Conservation (phyloP, 2,888 invertebrate species). For the Melipona beecheii region DNA sequence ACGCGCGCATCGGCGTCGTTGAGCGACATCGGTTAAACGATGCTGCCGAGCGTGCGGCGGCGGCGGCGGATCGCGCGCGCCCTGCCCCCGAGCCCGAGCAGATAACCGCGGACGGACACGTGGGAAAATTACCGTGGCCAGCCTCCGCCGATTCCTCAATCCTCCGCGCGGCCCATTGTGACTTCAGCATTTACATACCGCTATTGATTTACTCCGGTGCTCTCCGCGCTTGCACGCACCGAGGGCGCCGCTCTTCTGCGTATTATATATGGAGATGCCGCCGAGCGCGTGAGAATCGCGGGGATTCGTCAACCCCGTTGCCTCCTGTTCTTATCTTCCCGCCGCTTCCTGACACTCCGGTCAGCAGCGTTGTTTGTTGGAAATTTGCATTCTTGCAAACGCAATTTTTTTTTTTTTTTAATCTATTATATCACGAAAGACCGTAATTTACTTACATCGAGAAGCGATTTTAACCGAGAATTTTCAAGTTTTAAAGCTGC, state of each 20-base stretch:
- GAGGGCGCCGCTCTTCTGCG: not conserved
- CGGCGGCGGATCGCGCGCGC: conserved; percentile 47
- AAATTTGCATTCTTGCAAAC: too few relatives aligned
- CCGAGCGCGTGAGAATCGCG: conserved; percentile 28
- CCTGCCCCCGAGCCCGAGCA: conserved; percentile 37
- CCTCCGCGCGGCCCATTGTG: conserved; percentile 61
- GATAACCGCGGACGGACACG: conserved; percentile 67
- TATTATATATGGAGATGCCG: not conserved
- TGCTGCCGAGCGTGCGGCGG: conserved; percentile 54
- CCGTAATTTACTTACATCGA: too few relatives aligned
- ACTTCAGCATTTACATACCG: conserved; percentile 70
- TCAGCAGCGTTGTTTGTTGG: too few relatives aligned
- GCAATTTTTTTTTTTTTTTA: too few relatives aligned
- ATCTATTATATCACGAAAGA: too few relatives aligned
- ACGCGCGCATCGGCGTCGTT: conserved; percentile 32
- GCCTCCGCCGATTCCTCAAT: conserved; percentile 64
- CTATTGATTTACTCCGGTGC: conserved; percentile 67
- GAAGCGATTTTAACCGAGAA: too few relatives aligned
- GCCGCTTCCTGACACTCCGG: too few relatives aligned
- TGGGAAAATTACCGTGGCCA: conserved; percentile 68
- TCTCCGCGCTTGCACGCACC: conserved; percentile 49
- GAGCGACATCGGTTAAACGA: conserved; percentile 73
- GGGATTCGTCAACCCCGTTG: conserved; percentile 29
- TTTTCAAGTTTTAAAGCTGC: too few relatives aligned
- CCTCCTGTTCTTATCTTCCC: not conserved